These are phyloP conservation scores for Zele albiditarsus DNA, from an alignment of 2,888 invertebrate species.

Conservation along the genomic window DNA sequence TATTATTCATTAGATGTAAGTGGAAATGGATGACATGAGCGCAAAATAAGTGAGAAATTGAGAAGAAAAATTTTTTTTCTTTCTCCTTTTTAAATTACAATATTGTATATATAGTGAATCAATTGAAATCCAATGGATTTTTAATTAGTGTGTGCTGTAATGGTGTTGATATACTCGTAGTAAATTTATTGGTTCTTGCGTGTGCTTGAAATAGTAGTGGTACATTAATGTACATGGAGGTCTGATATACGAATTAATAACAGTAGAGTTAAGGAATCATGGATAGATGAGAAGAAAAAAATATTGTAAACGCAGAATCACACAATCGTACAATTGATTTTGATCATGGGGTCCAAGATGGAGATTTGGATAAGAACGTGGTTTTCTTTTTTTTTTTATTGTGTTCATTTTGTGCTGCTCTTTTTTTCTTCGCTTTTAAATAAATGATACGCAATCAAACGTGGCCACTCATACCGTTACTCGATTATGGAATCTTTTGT, in stretches of 20 bases:
- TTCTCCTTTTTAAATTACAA: neutral
- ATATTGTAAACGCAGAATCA: neutral
- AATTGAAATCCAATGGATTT: neutral
- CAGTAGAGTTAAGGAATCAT: conserved; percentile 10
- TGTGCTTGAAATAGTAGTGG: conserved; percentile 14
- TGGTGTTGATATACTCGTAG: conserved; percentile 14
- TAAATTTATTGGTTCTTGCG: conserved; percentile 13
- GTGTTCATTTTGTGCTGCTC: neutral
- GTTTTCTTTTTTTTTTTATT: neutral
- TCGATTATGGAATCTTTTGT: neutral
- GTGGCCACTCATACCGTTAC: neutral
- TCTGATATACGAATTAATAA: conserved; percentile 16
- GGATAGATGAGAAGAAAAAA: neutral
- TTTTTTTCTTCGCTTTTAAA: neutral
- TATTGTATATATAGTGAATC: conserved; percentile 2
- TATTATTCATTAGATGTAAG: neutral
- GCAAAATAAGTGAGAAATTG: neutral
- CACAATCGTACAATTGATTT: conserved; percentile 45
- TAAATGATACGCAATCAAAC: neutral
- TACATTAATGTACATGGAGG: neutral
- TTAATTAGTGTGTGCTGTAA: conserved; percentile 2
- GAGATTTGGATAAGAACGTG: conserved; percentile 48
- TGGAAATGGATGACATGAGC: neutral
- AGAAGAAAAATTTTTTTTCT: conserved; percentile 3
- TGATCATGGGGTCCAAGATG: conserved; percentile 54